A percentile compares a stretch with the other conserved stretches of the same genome.
Conservation (phyloP, 2,113 vertebrate genomes). For the Hystrix cristata region DNA sequence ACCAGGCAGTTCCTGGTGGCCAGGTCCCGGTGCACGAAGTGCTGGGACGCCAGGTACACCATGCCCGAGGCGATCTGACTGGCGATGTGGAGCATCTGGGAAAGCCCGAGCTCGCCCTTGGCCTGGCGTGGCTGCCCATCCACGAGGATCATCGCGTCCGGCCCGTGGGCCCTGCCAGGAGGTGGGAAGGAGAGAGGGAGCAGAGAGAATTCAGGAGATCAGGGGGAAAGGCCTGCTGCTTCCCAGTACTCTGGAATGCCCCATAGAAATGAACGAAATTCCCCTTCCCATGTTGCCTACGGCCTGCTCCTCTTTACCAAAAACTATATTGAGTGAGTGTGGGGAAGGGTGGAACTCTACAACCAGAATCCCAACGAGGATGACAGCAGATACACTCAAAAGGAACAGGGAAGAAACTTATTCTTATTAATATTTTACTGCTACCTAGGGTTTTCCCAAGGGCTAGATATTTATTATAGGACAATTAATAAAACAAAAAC, state of each 20-base stretch:
- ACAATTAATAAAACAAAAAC: not conserved
- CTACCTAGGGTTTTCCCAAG: not conserved
- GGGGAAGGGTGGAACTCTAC: not conserved
- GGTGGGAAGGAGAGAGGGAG: constrained; percentile 18
- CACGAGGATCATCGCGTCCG: constrained; percentile 98
- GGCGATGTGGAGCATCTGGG: constrained; percentile 98
- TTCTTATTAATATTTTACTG: not conserved
- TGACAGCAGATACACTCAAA: not conserved
- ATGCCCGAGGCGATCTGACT: constrained; percentile 98
- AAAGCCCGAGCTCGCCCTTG: constrained; percentile 97
- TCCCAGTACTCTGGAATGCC: not conserved
- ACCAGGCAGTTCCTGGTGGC: constrained; percentile 99
- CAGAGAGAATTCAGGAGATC: not conserved
- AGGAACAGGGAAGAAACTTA: not conserved
- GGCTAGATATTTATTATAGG: not conserved
- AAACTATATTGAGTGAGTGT: not conserved
- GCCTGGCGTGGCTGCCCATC: constrained; percentile 97
- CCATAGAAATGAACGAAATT: not conserved
- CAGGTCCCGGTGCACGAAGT: constrained; percentile 99
- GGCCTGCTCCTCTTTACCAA: not conserved
- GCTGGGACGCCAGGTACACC: constrained; percentile 98
- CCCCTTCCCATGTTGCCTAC: not conserved
- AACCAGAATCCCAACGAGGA: not conserved
- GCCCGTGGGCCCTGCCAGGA: constrained; percentile 95
- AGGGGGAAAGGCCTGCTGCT: not conserved